Percentiles rank a stretch among this genome's conserved stretches.
These are phyloP conservation scores for Chrysotoxum bicinctum DNA, from an alignment of 2,888 invertebrate genomes.

Conservation along the genomic window DNA sequence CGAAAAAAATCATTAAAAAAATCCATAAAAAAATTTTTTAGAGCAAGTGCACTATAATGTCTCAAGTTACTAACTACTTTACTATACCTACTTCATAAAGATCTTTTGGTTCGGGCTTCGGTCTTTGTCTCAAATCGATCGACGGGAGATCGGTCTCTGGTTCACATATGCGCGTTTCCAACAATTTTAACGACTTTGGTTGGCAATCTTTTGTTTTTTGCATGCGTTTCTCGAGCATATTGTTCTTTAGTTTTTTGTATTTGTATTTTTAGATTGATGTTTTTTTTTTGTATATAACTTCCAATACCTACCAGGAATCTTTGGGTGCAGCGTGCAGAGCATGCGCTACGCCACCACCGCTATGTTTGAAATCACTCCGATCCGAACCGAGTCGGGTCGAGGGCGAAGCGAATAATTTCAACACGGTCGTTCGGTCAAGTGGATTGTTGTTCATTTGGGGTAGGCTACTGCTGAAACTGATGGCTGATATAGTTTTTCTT, in stretches of 20 bases:
- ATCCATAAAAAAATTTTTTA: constrained; percentile 33
- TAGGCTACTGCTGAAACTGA: background rate
- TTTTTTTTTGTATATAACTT: constrained; percentile 3
- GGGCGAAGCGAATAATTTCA: constrained; percentile 36
- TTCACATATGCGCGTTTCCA: constrained; percentile 52
- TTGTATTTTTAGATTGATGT: constrained; percentile 57
- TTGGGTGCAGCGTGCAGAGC: constrained; percentile 30
- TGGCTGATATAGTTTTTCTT: background rate
- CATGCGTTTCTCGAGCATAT: constrained; percentile 55
- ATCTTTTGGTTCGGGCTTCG: constrained; percentile 22
- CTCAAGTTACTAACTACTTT: constrained; percentile 64
- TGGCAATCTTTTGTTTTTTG: constrained; percentile 55
- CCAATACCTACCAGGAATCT: constrained; percentile 43
- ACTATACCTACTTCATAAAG: constrained; percentile 39
- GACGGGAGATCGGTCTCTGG: constrained; percentile 69
- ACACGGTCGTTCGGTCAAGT: constrained; percentile 47
- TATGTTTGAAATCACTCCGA: background rate
- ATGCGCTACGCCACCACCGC: constrained; percentile 37
- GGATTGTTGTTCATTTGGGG: constrained; percentile 26
- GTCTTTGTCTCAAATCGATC: constrained; percentile 62
- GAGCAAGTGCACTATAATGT: constrained; percentile 49
- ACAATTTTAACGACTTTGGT: constrained; percentile 54
- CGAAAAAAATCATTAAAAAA: constrained; percentile 30
- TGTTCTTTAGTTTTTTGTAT: constrained; percentile 33
- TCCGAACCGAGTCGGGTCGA: background rate